Evolutionary conservation across 2,888 invertebrate genomes (phyloP), one percentile per base, ranked within the genome.

Genomic region (Neoscelio sp.): DNA sequence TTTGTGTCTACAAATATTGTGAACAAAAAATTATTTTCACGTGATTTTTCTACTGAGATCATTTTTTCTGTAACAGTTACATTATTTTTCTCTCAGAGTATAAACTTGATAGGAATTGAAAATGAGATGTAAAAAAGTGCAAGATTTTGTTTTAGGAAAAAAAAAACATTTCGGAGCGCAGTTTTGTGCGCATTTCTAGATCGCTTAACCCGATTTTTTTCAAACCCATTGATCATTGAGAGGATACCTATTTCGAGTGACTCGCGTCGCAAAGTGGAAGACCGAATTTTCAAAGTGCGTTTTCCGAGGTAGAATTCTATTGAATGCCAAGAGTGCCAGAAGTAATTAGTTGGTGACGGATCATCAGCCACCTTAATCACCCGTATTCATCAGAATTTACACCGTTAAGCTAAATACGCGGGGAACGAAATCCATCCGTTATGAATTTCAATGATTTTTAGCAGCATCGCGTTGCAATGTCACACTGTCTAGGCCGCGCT

Each of bases 401-500:
- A 65, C 33, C 6, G 44, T 28, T 50, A 50, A 64, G 42, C 13
- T 15, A 38, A 48, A 30, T 17, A 23, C 10, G 46, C 13, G 28
- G 15, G 13, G 17, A 20, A 44, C 15, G 12, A 44, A 30, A 40
- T 38, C 35, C 35, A 52, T 42, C 60, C 23, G 38, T 35, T 4
- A 15, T 42, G 4, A 65, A 28, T 38, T 67, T 52, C 15, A 70
- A 64, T 40, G 30, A 54, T 42, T 42, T 52, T 60, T 33, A 6
- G 23, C 48, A 38, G 18, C n/a, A 0, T 38, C 12, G 35, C 56
- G 12, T 35, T 40, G 73, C 73, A 60, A 67, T 67, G 77, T 58
- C 70, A 71, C 44, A 38, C 30, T 46, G 58, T 70, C 78, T 75
- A 75, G 75, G 75, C 70, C 73, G 10, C 46, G 33, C 46, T 78